phyloP scores from a whole-genome alignment of 1,140 invertebrate genomes.

The Nephotettix cincticeps region DNA sequence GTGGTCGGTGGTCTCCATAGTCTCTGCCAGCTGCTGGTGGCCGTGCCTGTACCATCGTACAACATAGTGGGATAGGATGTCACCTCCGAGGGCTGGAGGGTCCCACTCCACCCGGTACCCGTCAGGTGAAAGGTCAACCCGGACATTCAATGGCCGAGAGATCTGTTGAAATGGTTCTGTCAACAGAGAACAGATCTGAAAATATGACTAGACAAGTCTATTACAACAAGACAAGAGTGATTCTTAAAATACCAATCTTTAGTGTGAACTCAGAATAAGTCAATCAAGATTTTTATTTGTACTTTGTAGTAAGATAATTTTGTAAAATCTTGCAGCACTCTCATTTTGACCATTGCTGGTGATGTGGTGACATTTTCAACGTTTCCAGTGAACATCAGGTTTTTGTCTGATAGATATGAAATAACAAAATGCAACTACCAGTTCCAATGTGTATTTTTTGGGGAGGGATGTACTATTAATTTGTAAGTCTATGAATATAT shows the following conservation, averaged over 20 bases:
- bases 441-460: too few species aligned
- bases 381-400: too few species aligned
- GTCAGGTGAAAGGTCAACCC: constrained; percentile 55
- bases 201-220: too few species aligned
- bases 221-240: too few species aligned
- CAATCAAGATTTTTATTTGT: background rate
- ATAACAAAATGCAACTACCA: too few species aligned
- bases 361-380: too few species aligned
- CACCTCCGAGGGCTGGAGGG: constrained; percentile 58
- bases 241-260: background rate
- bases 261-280: background rate
- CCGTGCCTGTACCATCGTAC: constrained; percentile 62
- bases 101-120: constrained; percentile 74
- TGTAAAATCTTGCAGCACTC: background rate
- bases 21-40: constrained; percentile 45
- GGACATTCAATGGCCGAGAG: constrained; percentile 65
- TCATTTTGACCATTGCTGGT: too few species aligned
- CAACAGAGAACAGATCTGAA: background rate
- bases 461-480: too few species aligned
- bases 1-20: background rate
- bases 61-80: constrained; percentile 57
- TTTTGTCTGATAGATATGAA: too few species aligned
- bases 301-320: background rate
- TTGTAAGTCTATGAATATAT: too few species aligned
- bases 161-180: constrained; percentile 48